phyloP scores from a whole-genome alignment of 2,113 vertebrate genomes.

The Leucoraja erinaceus region DNA sequence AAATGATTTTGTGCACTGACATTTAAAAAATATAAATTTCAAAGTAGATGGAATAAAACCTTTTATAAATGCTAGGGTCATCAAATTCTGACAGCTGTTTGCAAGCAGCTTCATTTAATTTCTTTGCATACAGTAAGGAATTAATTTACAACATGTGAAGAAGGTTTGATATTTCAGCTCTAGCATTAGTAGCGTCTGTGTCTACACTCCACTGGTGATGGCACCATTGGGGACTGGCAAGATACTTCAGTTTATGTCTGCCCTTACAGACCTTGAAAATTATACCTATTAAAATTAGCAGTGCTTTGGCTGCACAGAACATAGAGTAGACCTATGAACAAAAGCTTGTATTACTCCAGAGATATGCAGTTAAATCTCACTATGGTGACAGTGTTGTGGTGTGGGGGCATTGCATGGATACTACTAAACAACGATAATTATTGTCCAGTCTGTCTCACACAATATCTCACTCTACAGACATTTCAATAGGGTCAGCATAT shows the following conservation, averaged over 20 bases:
- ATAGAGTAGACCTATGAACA: too few species aligned
- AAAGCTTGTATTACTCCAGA: too few species aligned
- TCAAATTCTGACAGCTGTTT: background rate
- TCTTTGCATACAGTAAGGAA: background rate
- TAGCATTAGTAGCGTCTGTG: background rate
- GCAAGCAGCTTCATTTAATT: background rate
- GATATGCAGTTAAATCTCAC: too few species aligned
- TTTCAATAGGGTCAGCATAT: too few species aligned
- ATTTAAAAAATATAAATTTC: constrained; percentile 28
- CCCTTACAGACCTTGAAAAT: background rate
- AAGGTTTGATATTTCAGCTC: background rate
- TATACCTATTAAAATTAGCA: background rate
- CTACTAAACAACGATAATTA: too few species aligned
- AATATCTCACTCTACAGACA: background rate
- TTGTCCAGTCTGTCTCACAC: background rate
- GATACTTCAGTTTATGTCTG: background rate
- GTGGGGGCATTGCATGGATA: too few species aligned
- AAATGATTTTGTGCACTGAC: background rate
- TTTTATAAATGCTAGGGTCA: background rate
- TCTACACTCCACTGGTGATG: background rate
- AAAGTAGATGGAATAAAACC: background rate
- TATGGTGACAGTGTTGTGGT: too few species aligned
- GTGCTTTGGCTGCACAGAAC: too few species aligned
- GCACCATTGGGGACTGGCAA: background rate
- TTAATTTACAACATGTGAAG: background rate